These are phyloP conservation scores for Odontophorus gujanensis DNA, from an alignment of 2,113 vertebrate genomes.

Conservation along the genomic window DNA sequence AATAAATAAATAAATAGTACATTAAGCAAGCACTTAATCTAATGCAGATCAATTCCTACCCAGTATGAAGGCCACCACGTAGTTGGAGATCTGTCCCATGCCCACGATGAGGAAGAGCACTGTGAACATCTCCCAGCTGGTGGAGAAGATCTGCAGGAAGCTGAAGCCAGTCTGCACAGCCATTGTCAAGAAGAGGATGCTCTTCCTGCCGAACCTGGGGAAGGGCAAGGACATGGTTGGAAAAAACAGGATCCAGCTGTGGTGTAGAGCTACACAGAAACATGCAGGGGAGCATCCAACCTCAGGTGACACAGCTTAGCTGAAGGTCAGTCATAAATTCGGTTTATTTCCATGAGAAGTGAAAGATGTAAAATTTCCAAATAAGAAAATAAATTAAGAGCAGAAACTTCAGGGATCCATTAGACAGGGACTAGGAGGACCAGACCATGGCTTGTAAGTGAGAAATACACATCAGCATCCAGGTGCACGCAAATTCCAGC, in stretches of 20 bases:
- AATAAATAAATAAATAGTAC: background rate
- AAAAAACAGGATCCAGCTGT: background rate
- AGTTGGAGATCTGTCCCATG: constrained; percentile 89
- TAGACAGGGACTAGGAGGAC: background rate
- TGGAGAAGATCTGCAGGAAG: constrained; percentile 87
- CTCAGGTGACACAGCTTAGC: background rate
- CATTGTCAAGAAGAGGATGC: constrained; percentile 84
- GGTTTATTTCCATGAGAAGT: background rate
- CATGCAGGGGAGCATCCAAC: background rate
- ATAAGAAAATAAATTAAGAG: background rate
- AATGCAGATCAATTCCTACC: constrained; percentile 77
- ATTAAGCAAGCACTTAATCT: background rate
- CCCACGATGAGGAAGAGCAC: constrained; percentile 85
- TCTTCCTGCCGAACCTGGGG: constrained; percentile 91
- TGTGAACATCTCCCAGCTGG: constrained; percentile 89
- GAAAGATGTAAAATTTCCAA: background rate
- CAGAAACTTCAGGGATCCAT: background rate
- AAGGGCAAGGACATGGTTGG: background rate
- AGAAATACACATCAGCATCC: background rate
- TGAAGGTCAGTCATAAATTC: background rate
- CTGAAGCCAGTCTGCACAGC: constrained; percentile 85
- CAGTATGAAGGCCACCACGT: constrained; percentile 90
- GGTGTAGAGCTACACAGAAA: background rate
- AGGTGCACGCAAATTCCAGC: background rate
- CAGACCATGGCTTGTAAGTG: background rate